Base-by-base conservation (phyloP, 2,113 vertebrate genomes). In the Benitochromis conjunctus region DNA sequence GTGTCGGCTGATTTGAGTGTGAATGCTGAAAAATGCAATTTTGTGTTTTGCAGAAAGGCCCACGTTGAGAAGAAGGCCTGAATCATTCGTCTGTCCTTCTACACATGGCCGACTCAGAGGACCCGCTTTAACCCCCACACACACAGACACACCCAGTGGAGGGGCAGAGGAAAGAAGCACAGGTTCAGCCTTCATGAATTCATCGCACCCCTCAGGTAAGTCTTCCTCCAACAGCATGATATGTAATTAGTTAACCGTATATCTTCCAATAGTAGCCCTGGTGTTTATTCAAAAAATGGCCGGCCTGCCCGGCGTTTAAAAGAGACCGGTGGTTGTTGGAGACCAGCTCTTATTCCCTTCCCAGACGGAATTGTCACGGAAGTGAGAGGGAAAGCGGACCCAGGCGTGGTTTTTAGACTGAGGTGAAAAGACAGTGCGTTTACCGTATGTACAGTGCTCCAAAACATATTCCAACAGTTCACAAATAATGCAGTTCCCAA, bases 101-200 rank as follows among this genome's bases (percentile, higher is more conserved):
- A 81, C 89, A 81, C 86, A 95, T 94, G 92, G 93, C 89, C 6
- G 89, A 93, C 64, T 54, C 88, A 3, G 89, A 94, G 57, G 92
- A 94, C 57, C 93, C 91, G 43, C 92, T 94, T 85, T 95, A 95
- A 93, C 85, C 19, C 57, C 41, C 51, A 18, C 13, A 53, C 56
- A 24, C n/a, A 58, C 29, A n/a, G 24, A 55, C 60, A 24, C 24
- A 36, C 48, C 31, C 80, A 14, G 83, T 4, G 79, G 74, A 87
- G 78, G 78, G 71, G 66, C 31, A 11, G 64, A 24, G 76, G 79
- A 38, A 51, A 53, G n/a, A 24, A 36, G 62, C 38, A 41, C 58
- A 24, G 31, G 5, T 55, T 86, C 79, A 18, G 34, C 82, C 86
- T 79, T 86, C 85, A 94, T 95, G 93, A 95, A 89, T 89, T 93